These are phyloP conservation scores for Mactromeris polynyma DNA, from an alignment of 2,888 invertebrate species.

Conservation along the genomic window DNA sequence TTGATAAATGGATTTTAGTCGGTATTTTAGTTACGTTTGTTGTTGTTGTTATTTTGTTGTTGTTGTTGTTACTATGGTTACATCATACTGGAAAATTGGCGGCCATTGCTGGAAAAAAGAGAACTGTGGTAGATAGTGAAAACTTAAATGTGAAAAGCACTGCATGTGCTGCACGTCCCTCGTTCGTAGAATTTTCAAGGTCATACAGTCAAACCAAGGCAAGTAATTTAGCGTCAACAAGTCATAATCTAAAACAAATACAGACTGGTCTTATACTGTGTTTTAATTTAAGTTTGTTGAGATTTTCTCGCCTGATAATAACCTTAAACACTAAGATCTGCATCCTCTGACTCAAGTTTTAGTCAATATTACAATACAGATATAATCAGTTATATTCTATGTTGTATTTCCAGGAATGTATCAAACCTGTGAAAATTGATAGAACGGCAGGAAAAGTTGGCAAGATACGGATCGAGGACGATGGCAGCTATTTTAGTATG, in stretches of 20 bases:
- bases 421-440: slow-evolving; percentile 96
- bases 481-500: slow-evolving; percentile 93
- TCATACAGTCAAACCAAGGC: slow-evolving; percentile 40
- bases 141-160: not conserved
- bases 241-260: too few species aligned
- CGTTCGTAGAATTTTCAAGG: slow-evolving; percentile 12
- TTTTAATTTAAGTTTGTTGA: too few species aligned
- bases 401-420: slow-evolving; percentile 93
- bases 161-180: not conserved
- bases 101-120: not conserved
- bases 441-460: slow-evolving; percentile 89
- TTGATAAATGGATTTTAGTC: slow-evolving; percentile 25
- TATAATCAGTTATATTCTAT: too few species aligned
- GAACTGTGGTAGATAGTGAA: slow-evolving; percentile 14
- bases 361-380: too few species aligned
- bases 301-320: too few species aligned
- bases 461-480: slow-evolving; percentile 95
- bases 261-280: too few species aligned
- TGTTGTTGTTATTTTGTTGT: slow-evolving; percentile 21
- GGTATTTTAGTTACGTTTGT: not conserved
- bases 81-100: slow-evolving; percentile 36
- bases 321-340: too few species aligned
- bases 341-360: too few species aligned
- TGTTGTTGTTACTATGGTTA: slow-evolving; percentile 19
- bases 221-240: not conserved